These are phyloP conservation scores for Syngnathus rostellatus DNA, from an alignment of 2,797 vertebrate genomes.

Conservation along the genomic window DNA sequence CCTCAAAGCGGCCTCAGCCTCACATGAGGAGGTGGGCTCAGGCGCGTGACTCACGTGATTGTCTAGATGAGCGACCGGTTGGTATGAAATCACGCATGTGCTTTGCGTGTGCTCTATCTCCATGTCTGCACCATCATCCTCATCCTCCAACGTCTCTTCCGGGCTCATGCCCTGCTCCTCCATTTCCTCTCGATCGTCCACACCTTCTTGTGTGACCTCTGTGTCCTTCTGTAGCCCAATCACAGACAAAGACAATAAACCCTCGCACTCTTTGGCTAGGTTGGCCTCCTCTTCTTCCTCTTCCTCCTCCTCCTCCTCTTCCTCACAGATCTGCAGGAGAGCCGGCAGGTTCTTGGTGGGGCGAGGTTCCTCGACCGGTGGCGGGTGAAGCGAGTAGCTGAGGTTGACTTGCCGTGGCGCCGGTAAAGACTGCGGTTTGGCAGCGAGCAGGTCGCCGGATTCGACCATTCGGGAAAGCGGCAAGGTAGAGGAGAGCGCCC, in stretches of 20 bases:
- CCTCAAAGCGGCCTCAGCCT: constrained; percentile 22
- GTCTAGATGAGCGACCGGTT: constrained; percentile 37
- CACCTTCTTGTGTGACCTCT: constrained; percentile 3
- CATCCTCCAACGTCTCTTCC: constrained; percentile 11
- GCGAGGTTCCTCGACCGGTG: constrained; percentile 59
- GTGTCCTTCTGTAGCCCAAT: constrained; percentile 15
- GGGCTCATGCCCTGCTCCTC: constrained; percentile 9
- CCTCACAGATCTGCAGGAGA: constrained; percentile 77
- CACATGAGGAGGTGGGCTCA: constrained; percentile 16
- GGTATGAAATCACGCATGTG: constrained; percentile 46
- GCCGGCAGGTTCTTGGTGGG: constrained; percentile 66
- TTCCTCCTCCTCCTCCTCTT: constrained; percentile 63
- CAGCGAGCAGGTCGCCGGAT: constrained; percentile 63
- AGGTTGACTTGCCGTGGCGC: constrained; percentile 50
- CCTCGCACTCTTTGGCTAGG: constrained; percentile 20
- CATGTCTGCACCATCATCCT: constrained; percentile 11
- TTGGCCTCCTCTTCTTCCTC: constrained; percentile 13
- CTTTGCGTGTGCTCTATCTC: constrained; percentile 15
- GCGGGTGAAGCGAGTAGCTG: constrained; percentile 56
- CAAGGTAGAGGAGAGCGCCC: constrained; percentile 45
- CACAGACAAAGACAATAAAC: constrained; percentile 7
- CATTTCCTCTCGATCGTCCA: constrained; percentile 11
- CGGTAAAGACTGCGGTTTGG: constrained; percentile 49
- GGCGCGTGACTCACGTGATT: constrained; percentile 20
- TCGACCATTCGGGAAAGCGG: constrained; percentile 53